Base-by-base conservation (phyloP, 2,888 invertebrate genomes). In the Epicampocera succincta region DNA sequence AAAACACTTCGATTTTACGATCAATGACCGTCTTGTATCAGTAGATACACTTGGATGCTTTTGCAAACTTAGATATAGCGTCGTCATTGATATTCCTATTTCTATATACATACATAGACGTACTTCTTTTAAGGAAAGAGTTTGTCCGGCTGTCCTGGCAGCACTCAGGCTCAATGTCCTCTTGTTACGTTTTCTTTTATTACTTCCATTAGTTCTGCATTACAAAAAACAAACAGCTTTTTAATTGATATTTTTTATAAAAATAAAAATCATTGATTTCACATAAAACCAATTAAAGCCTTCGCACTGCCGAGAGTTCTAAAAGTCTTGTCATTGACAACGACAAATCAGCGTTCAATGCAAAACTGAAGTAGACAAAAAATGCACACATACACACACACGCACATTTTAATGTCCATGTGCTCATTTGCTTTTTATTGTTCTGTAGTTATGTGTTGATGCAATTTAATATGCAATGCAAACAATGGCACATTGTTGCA, bases 401-500 rank as follows among this genome's bases (percentile, higher is more conserved):
- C 12, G 46, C 25, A 66, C 21, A 58, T 60, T 68, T 68, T 21
- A 56, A 46, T 40, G 65, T 63, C 61, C 66, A 76, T 80, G 76
- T 68, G 61, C 61, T 56, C 60, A 76, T 80, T 76, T 69, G 40
- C 44, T 73, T 69, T 77, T 81, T 73, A 56, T 71, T 71, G 29
- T 29, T 50, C 25, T 58, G 42, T 48, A 50, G 40, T 50, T 15
- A 33, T 44, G 54, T 63, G 21, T 46, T 56, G 52, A 52, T 69
- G 50, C 25, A 54, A 61, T 46, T 69, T 66, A 54, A 72, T 52
- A 52, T 66, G 48, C 58, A 75, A 40, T 72, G 15, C 61, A 68
- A 61, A 77, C 42, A 56, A 48, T 63, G 58, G 69, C 58, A 78
- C 77, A 69, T 82, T 82, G 82, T 82, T 77, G 77, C 77, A 74